Evolutionary conservation across 2,888 invertebrate species (phyloP), one percentile per base, ranked within the genome.

Genomic region (Sylvicola cinctus): DNA sequence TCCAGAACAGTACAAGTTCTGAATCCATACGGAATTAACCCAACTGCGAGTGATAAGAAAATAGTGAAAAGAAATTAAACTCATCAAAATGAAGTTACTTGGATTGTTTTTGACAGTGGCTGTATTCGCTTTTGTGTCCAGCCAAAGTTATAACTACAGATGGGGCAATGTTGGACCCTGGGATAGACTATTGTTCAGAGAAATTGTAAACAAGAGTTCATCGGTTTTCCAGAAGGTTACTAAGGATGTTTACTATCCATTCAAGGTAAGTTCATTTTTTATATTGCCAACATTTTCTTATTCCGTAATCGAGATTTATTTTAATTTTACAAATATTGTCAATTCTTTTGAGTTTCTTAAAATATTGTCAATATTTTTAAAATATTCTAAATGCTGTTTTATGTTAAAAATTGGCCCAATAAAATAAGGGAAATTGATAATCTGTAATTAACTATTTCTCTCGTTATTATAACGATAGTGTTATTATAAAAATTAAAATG

Each of bases 161-260:
- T 47, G 46, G 46, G 49, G 49, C 4, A 8, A 17, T 13, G n/a
- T 13, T 15, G 33, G 29, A 26, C n/a, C 14, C 14, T 30, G 36
- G 32, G 25, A 35, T 23, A 31, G 38, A 11, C 41, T 42, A 15
- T 36, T 46, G n/a, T 38, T 41, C 33, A 42, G 44, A 28, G 44
- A 44, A 14, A 40, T 34, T 17, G 38, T 55, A 8, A 14, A 43
- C 20, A 49, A 48, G 41, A 36, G 38, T 0, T 48, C 49, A 4
- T 38, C 43, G 10, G 45, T 46, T 41, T 33, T 50, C 29, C 44
- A 44, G 25, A 36, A 53, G 8, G 42, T 42, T 11, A 42, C 42
- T 12, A 34, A 43, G 4, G 40, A 45, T 20, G 38, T 38, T 31
- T 42, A 36, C 5, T 51, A 49, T 41, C 45, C 45, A 4, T 15